Base-by-base conservation (phyloP, 2,113 vertebrate genomes). In the Saimiri boliviensis region DNA sequence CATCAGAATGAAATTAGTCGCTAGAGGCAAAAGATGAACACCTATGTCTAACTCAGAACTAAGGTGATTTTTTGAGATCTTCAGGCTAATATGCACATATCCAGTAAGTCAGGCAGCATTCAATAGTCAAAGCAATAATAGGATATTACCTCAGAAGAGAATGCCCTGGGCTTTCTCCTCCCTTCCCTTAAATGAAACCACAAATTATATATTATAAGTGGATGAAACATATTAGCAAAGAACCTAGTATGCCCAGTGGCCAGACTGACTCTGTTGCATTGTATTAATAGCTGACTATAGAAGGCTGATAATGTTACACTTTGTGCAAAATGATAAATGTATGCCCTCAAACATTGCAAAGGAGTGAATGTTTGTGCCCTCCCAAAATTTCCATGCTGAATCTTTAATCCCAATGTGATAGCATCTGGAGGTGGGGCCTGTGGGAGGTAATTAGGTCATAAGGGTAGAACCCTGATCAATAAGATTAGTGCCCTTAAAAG, bases 1-100 rank as follows among this genome's bases (percentile, higher is more conserved):
- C n/a, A 92, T 81, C 70, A 73, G 63, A 37, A 79, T 87, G 71
- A 76, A 93, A 92, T 68, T 86, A 91, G 66, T 94, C 74, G 21
- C 76, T 89, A 32, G 37, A 94, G n/a, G 71, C 73, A 95, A 87
- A 52, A 49, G 11, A 83, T 54, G 47, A 93, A 94, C 63, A 70
- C 27, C 37, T 30, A 35, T 4, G 20, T 91, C 60, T 80, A 25
- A 25, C 83, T 82, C 77, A 94, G 70, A 94, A 80, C 49, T 12
- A 54, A 0, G 5, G 27, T 54, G 49, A 40, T 21, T 12, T 81
- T 9, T 37, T 17, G 45, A 76, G 63, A 70, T 11, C 32, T 30
- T 25, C 3, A n/a, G 73, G 52, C 9, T 45, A 70, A 45, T n/a
- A n/a, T 30, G 25, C 25, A 71, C 6, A 32, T 37, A 54, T 14